Evolutionary conservation across 2,888 invertebrate species (phyloP), one percentile per base, ranked within the genome.

Genomic region (Acanthosoma haemorrhoidale): DNA sequence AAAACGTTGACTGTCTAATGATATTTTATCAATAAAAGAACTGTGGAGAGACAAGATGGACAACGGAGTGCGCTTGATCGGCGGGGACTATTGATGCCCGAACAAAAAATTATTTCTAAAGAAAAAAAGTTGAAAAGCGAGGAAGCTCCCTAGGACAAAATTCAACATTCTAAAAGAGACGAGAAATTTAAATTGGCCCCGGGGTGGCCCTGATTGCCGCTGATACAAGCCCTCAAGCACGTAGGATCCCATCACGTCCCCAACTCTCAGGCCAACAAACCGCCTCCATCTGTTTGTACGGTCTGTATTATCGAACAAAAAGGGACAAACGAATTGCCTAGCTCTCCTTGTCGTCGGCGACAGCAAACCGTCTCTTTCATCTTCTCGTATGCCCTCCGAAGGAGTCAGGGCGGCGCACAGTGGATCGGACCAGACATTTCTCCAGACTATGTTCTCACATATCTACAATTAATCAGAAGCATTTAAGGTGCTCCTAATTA

Each of bases 111-210:
- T 21, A 51, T 51, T 51, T 25, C 51, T n/a, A n/a, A 25, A 51
- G 25, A 25, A 25, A 51, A 43, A 51, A 51, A 21, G 51, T 51
- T 25, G 21, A 51, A 51, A 51, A 51, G 43, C 21, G 11, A 21
- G 18, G 9, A 51, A 25, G 51, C 51, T 2, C 25, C 6, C 4
- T n/a, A 51, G 51, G 43, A 21, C 13, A 25, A 51, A 51, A 51
- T 51, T 51, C 25, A 51, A 51, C 51, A 51, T 51, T 51, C 51
- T 51, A 51, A 51, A 51, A 51, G 51, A 25, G 51, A 51, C 51
- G 51, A 25, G 51, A 51, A 51, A 51, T 51, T 51, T 51, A 51
- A 51, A 51, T 51, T 51, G 21, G 51, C 25, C 21, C 51, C 51
- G 51, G 21, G 13, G 4, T 16, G 51, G 21, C 11, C 8, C 16